Percentiles rank a stretch among this genome's conserved stretches.
phyloP scores from a whole-genome alignment of 1,140 invertebrate species.

The Diuraphis noxia region DNA sequence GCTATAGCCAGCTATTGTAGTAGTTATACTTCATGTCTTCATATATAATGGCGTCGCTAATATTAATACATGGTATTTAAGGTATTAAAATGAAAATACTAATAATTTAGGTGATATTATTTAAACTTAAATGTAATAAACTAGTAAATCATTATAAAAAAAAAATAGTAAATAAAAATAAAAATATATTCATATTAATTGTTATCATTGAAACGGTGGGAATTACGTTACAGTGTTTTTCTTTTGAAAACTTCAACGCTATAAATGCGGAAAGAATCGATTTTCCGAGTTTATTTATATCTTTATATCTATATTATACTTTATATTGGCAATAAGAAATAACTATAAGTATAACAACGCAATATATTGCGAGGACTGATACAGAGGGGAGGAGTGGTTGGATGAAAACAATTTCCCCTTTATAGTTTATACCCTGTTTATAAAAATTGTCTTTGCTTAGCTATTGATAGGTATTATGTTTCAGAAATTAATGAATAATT shows the following conservation, averaged over 20 bases:
- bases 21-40: not conserved
- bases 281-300: too few species aligned
- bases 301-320: too few species aligned
- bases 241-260: not conserved
- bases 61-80: not conserved
- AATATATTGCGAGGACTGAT: too few species aligned
- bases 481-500: not conserved
- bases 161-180: not conserved
- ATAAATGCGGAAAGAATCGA: too few species aligned
- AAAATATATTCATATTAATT: not conserved
- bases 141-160: not conserved
- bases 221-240: too few species aligned
- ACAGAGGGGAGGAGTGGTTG: too few species aligned
- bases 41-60: not conserved
- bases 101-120: not conserved
- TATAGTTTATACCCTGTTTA: not conserved
- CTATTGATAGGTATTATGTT: not conserved
- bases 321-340: too few species aligned
- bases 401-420: not conserved
- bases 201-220: not conserved
- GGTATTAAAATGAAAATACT: not conserved
- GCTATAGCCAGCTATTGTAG: too few species aligned
- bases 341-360: too few species aligned
- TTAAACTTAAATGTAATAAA: not conserved
- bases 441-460: not conserved